Percentiles rank a stretch among this genome's conserved stretches.
Evolutionary conservation across 2,113 vertebrate genomes (phyloP).

Genomic region (Ptyas mucosa): DNA sequence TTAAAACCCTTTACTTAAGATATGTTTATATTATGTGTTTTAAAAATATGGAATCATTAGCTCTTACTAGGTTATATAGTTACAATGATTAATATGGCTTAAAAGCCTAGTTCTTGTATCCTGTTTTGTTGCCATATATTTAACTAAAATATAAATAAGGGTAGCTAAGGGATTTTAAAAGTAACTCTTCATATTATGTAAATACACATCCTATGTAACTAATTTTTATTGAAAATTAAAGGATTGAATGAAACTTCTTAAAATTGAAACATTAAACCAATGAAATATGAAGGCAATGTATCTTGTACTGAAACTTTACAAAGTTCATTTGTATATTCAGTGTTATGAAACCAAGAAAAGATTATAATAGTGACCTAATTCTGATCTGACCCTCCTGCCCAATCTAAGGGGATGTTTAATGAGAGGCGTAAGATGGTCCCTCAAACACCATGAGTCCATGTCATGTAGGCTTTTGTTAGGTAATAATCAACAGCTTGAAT

Average conservation of each 20-base stretch:
- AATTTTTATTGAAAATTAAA: neutral
- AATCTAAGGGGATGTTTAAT: neutral
- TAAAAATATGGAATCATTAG: neutral
- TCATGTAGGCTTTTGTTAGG: neutral
- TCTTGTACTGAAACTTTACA: neutral
- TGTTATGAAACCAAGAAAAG: neutral
- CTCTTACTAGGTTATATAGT: too few relatives aligned
- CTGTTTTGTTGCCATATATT: neutral
- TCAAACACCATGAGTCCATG: neutral
- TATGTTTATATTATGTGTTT: neutral
- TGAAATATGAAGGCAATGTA: neutral
- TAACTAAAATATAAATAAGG: neutral
- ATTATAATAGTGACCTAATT: neutral
- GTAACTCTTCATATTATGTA: neutral
- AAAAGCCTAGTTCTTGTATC: too few relatives aligned
- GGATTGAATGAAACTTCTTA: neutral
- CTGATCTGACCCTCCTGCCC: neutral
- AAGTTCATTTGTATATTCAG: neutral
- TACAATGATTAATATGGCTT: too few relatives aligned
- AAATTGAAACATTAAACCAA: neutral
- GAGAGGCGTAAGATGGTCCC: neutral
- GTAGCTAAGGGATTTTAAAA: neutral
- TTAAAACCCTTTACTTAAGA: too few relatives aligned
- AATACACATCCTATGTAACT: neutral
- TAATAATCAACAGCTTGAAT: neutral